Conservation (phyloP, 2,888 invertebrate species). For the Oconnorella tubifera region DNA sequence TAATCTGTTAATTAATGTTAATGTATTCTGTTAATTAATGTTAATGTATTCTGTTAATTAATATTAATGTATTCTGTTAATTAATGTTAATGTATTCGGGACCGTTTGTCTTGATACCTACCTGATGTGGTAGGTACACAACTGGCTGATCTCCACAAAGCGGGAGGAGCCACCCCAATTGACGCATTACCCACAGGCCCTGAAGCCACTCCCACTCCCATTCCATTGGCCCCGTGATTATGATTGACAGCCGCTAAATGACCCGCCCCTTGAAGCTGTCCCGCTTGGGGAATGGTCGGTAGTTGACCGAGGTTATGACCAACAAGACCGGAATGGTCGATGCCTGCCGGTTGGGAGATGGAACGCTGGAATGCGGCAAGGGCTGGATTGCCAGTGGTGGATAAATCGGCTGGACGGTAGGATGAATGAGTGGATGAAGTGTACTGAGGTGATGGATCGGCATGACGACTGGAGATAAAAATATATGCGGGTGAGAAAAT, state of each 20-base stretch:
- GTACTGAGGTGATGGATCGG: too few species aligned
- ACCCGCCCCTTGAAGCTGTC: background rate
- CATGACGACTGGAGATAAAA: too few species aligned
- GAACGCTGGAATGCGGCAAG: conserved; percentile 11
- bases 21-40: too few species aligned
- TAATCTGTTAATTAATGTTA: too few species aligned
- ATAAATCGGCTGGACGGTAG: background rate
- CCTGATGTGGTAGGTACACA: conserved; percentile 14
- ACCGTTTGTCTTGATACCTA: too few species aligned
- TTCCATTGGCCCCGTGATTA: background rate
- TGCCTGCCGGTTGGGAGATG: conserved; percentile 13
- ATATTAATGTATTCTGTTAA: too few species aligned
- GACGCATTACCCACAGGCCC: background rate
- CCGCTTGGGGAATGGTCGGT: background rate
- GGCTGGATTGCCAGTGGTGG: background rate
- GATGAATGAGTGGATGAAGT: background rate
- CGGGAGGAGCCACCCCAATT: background rate
- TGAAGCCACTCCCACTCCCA: background rate
- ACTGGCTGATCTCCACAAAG: conserved; percentile 16
- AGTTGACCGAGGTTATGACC: background rate
- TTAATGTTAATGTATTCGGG: too few species aligned
- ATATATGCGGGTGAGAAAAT: too few species aligned
- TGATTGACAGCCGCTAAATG: background rate
- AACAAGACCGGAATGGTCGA: conserved; percentile 6
- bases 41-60: too few species aligned